Evolutionary conservation across 2,113 vertebrate species (phyloP).

Genomic region (Dasypus novemcinctus): DNA sequence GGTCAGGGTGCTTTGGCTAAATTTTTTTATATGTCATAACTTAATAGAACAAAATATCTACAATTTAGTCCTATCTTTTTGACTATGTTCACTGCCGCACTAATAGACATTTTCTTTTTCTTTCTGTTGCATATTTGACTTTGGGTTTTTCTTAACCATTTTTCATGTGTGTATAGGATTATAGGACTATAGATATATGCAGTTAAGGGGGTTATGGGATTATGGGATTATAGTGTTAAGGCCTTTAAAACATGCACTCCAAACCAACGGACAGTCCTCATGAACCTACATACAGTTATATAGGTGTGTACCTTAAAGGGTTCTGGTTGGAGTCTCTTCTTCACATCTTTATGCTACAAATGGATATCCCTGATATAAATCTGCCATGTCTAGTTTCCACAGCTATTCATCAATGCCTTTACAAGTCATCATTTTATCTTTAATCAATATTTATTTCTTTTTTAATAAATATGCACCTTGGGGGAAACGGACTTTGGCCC

Average conservation of each 20-base stretch:
- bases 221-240: too few relatives aligned
- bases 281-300: accelerated
- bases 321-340: neutral
- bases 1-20: neutral
- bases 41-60: too few relatives aligned
- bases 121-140: too few relatives aligned
- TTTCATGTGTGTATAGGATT: neutral
- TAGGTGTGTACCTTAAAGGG: neutral
- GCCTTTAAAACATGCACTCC: neutral
- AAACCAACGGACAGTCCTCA: too few relatives aligned
- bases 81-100: neutral
- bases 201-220: too few relatives aligned
- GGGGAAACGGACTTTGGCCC: too few relatives aligned
- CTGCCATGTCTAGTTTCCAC: neutral
- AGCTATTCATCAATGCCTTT: neutral
- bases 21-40: accelerated
- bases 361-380: accelerated
- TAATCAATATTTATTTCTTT: too few relatives aligned
- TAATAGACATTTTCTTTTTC: neutral
- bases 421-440: accelerated
- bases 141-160: neutral
- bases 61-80: neutral
- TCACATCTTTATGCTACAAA: accelerated
- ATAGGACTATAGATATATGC: neutral
- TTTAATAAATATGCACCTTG: neutral